Evolutionary conservation across 2,113 vertebrate species (phyloP).

Genomic region (Morone chrysops): DNA sequence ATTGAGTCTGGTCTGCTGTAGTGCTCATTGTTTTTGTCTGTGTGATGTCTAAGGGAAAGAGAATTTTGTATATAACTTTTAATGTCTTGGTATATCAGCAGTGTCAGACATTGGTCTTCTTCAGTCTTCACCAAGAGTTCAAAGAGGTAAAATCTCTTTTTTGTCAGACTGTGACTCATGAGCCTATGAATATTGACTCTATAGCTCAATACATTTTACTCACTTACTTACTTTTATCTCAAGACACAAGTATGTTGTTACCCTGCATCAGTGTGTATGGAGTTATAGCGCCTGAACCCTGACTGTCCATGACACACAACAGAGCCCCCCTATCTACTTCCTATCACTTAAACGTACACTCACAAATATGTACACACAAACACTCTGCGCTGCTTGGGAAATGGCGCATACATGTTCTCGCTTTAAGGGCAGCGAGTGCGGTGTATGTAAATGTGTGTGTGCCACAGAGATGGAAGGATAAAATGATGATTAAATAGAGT

Average conservation of each 20-base stretch:
- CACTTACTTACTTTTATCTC: neutral
- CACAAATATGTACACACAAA: conserved; percentile 10
- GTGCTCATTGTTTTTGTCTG: too few species aligned
- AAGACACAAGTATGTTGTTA: conserved; percentile 26
- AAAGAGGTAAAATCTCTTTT: too few species aligned
- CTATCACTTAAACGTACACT: conserved; percentile 40
- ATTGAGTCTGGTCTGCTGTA: too few species aligned
- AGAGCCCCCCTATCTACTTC: conserved; percentile 42
- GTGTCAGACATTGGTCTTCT: too few species aligned
- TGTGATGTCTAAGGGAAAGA: too few species aligned
- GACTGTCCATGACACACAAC: conserved; percentile 41
- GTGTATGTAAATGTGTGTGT: conserved; percentile 10
- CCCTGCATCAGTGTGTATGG: conserved; percentile 4
- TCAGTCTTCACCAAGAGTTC: too few species aligned
- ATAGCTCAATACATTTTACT: neutral
- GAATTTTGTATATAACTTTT: too few species aligned
- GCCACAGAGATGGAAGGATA: conserved; percentile 36
- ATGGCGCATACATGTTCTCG: neutral
- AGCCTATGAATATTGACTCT: neutral
- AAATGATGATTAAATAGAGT: conserved; percentile 58
- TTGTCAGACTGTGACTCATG: neutral
- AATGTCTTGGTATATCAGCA: too few species aligned
- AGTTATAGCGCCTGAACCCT: neutral
- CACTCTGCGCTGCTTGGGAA: conserved; percentile 14
- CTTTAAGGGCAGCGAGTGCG: neutral